Conservation (phyloP, 1,140 invertebrate genomes). For the Pristionchus pacificus region DNA sequence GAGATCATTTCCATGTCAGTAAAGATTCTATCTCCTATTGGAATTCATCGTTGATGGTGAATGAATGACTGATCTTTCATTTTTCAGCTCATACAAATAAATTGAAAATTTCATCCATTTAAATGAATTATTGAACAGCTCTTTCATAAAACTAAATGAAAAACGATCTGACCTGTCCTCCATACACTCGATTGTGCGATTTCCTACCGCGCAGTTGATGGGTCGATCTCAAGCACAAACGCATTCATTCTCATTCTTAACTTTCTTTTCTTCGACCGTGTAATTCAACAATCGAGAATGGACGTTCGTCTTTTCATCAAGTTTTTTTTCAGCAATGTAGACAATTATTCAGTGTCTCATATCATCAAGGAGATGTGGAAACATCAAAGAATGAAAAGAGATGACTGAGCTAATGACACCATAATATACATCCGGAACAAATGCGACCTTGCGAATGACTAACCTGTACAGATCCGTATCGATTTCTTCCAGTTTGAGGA, state of each 20-base stretch:
- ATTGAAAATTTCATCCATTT: too few species aligned
- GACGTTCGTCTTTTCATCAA: conserved; percentile 1
- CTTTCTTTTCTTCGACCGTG: too few species aligned
- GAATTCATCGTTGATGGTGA: too few species aligned
- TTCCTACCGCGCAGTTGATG: conserved; percentile 36
- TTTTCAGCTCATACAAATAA: too few species aligned
- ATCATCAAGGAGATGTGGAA: neutral
- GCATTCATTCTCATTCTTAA: too few species aligned
- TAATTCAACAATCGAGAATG: too few species aligned
- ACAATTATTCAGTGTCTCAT: neutral
- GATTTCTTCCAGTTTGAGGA: conserved; percentile 21
- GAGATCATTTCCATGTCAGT: too few species aligned
- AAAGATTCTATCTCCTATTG: too few species aligned
- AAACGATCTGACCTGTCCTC: conserved; percentile 11
- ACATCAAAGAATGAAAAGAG: neutral
- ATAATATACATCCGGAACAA: neutral
- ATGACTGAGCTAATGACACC: neutral
- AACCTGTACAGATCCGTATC: conserved; percentile 25
- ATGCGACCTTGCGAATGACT: neutral
- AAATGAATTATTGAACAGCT: too few species aligned
- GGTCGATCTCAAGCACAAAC: conserved; percentile 35
- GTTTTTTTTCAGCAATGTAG: neutral
- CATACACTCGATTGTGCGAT: conserved; percentile 32
- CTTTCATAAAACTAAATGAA: neutral
- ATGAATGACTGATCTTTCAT: too few species aligned